These are phyloP conservation scores for Coracopsis vasa DNA, from an alignment of 2,113 vertebrate genomes.

Conservation along the genomic window DNA sequence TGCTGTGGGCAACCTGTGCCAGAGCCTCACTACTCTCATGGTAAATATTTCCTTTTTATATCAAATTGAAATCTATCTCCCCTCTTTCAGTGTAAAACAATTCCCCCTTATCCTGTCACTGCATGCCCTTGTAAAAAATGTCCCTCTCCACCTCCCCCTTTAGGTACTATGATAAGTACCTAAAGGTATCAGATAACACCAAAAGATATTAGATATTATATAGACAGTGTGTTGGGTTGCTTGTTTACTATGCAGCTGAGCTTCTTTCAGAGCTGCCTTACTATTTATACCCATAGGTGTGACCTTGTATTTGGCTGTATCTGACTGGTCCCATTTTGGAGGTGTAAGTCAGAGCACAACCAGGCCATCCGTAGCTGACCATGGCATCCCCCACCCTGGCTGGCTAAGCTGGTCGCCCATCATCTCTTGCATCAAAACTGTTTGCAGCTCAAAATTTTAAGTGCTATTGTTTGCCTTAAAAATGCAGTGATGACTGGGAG, in stretches of 20 bases:
- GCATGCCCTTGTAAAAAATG: not conserved
- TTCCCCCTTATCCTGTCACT: not conserved
- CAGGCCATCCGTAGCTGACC: not conserved
- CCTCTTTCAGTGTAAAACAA: not conserved
- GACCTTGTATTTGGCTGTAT: not conserved
- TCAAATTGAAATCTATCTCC: not conserved
- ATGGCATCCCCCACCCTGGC: not conserved
- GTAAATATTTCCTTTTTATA: not conserved
- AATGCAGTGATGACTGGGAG: not conserved
- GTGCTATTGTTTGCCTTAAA: not conserved
- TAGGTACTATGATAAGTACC: not conserved
- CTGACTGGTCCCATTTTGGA: not conserved
- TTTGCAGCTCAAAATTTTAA: not conserved
- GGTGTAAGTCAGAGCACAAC: not conserved
- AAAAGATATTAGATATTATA: not conserved
- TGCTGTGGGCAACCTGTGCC: not conserved
- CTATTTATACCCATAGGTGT: not conserved
- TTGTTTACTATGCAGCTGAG: not conserved
- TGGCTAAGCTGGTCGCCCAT: not conserved
- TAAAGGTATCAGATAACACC: not conserved
- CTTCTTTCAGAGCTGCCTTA: not conserved
- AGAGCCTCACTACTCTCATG: not conserved
- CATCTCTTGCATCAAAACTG: not conserved
- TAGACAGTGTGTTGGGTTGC: not conserved
- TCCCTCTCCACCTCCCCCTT: not conserved